These are phyloP conservation scores for Melinaea menophilus DNA, from an alignment of 2,888 invertebrate genomes.

Conservation along the genomic window DNA sequence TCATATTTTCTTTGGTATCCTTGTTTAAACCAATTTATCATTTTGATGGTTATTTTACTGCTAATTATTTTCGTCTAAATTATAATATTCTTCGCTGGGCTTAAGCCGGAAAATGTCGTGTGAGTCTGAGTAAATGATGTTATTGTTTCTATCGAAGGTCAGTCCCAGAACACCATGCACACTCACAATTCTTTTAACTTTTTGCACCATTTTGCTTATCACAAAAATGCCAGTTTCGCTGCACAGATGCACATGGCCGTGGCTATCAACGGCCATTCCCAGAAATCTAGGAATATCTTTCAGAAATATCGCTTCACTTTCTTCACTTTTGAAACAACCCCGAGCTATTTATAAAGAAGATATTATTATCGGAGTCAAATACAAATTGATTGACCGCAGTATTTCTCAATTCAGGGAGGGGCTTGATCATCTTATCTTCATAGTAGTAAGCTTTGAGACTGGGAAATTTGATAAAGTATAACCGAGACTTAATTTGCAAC, in stretches of 20 bases:
- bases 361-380: conserved; percentile 50
- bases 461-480: conserved; percentile 63
- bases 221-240: conserved; percentile 62
- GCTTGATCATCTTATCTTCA: conserved; percentile 43
- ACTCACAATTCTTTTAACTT: conserved; percentile 51
- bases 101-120: conserved; percentile 54
- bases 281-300: conserved; percentile 50
- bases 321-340: conserved; percentile 52
- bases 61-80: conserved; percentile 7
- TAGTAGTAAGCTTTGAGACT: conserved; percentile 55
- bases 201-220: conserved; percentile 48
- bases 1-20: no score
- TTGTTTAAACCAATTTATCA: no score
- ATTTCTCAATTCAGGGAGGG: conserved; percentile 40
- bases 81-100: conserved; percentile 29
- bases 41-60: not conserved
- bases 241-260: conserved; percentile 52
- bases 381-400: conserved; percentile 58
- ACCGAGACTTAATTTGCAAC: conserved; percentile 50
- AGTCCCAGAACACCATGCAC: conserved; percentile 57
- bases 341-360: conserved; percentile 58
- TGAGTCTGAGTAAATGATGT: conserved; percentile 63
- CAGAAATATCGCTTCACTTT: conserved; percentile 39
- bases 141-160: conserved; percentile 56
- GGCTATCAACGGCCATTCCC: conserved; percentile 54